These are phyloP conservation scores for Nyctereutes procyonoides DNA, from an alignment of 2,113 vertebrate species.

Conservation along the genomic window DNA sequence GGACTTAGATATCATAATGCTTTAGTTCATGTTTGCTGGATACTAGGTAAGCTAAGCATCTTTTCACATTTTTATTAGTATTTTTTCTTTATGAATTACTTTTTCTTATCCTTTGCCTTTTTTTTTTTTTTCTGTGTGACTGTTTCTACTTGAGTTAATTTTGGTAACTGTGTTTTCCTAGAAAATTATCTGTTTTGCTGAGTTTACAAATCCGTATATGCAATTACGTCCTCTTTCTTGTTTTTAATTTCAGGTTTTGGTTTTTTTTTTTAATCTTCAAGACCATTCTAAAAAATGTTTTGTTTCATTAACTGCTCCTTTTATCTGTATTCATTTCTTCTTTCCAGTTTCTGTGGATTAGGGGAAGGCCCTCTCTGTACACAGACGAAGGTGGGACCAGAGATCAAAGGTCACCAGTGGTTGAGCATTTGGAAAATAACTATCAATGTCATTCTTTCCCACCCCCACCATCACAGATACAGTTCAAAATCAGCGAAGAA, in stretches of 20 bases:
- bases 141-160: slow-evolving; percentile 73
- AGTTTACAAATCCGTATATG: slow-evolving; percentile 42
- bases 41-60: neutral
- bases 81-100: slow-evolving; percentile 37
- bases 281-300: neutral
- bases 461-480: neutral
- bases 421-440: neutral
- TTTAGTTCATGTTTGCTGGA: neutral
- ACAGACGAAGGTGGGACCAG: neutral
- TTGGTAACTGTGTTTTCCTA: slow-evolving; percentile 73
- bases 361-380: neutral
- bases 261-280: neutral
- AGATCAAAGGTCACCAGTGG: neutral
- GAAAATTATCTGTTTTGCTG: slow-evolving; percentile 70
- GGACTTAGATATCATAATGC: neutral
- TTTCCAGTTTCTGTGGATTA: slow-evolving; percentile 28
- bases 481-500: neutral
- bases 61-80: neutral
- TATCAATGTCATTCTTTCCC: neutral
- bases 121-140: slow-evolving; percentile 32
- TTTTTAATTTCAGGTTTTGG: slow-evolving; percentile 58
- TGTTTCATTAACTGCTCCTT: neutral
- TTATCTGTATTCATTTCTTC: neutral
- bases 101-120: slow-evolving; percentile 41
- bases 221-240: slow-evolving; percentile 68